Conservation (phyloP, 2,113 vertebrate genomes). For the Trichechus manatus region DNA sequence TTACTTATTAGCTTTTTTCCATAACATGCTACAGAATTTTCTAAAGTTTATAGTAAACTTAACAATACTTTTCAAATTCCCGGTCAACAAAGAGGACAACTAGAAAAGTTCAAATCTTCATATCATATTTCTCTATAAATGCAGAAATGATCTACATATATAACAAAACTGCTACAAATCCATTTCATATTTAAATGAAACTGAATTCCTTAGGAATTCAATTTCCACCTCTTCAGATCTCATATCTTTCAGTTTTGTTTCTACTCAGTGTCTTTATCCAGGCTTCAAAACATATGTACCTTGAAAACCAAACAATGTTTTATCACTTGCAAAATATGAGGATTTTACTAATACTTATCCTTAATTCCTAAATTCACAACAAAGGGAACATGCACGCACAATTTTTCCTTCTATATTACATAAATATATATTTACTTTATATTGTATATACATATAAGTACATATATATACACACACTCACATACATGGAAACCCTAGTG, state of each 20-base stretch:
- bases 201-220: slow-evolving; percentile 79
- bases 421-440: not conserved
- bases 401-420: not conserved
- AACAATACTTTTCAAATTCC: slow-evolving; percentile 76
- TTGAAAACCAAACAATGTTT: slow-evolving; percentile 59
- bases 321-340: slow-evolving; percentile 61
- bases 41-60: slow-evolving; percentile 79
- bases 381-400: not conserved
- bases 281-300: slow-evolving; percentile 4
- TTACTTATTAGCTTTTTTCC: slow-evolving; percentile 79
- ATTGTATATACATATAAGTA: not conserved
- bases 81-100: slow-evolving; percentile 82
- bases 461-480: not conserved
- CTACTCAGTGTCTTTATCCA: slow-evolving; percentile 41
- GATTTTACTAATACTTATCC: slow-evolving; percentile 32
- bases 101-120: slow-evolving; percentile 82
- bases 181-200: slow-evolving; percentile 86
- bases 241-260: slow-evolving; percentile 78
- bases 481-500: no score
- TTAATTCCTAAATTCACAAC: not conserved
- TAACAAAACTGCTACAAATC: slow-evolving; percentile 61
- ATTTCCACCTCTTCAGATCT: slow-evolving; percentile 79
- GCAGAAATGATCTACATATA: slow-evolving; percentile 61
- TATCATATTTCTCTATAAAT: slow-evolving; percentile 83
- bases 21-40: slow-evolving; percentile 61